A percentile compares a stretch with the other conserved stretches of the same genome.
phyloP scores from a whole-genome alignment of 1,140 invertebrate species.

The Penaeus vannamei region DNA sequence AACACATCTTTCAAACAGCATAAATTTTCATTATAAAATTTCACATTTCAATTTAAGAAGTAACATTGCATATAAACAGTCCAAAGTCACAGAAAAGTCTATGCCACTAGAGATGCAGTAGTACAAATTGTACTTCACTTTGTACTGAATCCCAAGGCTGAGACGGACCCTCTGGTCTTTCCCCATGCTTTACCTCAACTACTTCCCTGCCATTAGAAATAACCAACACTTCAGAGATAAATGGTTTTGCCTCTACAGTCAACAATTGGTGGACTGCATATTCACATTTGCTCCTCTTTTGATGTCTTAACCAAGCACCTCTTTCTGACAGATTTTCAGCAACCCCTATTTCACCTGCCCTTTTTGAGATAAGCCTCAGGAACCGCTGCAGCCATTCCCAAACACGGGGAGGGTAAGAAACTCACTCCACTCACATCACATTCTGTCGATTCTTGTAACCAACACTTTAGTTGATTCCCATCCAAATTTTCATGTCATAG shows the following conservation, averaged over 20 bases:
- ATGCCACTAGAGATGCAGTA: constrained; percentile 61
- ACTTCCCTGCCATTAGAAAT: no score
- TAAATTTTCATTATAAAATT: constrained; percentile 41
- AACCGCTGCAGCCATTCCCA: constrained; percentile 8
- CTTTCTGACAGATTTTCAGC: no score
- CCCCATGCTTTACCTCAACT: background rate
- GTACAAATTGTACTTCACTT: constrained; percentile 64
- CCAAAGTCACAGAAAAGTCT: constrained; percentile 56
- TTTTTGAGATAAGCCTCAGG: constrained; percentile 43
- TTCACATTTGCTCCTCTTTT: no score
- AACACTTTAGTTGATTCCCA: no score
- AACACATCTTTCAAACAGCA: constrained; percentile 40
- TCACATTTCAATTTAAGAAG: constrained; percentile 42
- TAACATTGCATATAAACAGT: constrained; percentile 65
- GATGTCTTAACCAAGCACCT: no score
- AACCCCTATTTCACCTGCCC: background rate
- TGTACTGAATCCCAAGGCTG: constrained; percentile 66
- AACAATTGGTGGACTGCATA: no score
- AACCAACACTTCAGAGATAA: no score
- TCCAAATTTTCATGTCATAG: background rate
- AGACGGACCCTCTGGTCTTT: constrained; percentile 36
- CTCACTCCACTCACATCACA: background rate
- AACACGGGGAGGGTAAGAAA: background rate
- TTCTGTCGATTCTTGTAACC: background rate
- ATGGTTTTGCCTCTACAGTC: no score